Evolutionary conservation across 2,797 vertebrate genomes (phyloP), one percentile per base, ranked within the genome.

Genomic region (Hipposideros larvatus): DNA sequence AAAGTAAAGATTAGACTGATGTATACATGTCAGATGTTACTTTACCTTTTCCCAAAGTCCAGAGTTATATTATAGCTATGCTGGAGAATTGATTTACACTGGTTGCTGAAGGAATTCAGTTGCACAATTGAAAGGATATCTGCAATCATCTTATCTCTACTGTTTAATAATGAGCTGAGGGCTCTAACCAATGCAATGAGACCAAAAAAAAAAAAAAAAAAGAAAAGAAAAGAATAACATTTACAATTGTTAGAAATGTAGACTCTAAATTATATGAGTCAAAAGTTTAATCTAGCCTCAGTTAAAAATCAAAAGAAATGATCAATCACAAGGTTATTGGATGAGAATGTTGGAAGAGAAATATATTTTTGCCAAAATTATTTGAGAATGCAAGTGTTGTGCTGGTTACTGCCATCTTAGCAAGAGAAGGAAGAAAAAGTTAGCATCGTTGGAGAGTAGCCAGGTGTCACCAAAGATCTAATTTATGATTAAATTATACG

Each of bases 391-490:
- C 70, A 79, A 70, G 21, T 26, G 71, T 80, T 73, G 21, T 92
- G 84, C 48, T 86, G 18, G 46, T 57, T 94, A 31, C 51, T 24
- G 57, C 46, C 65, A 10, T 82, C 24, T 73, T 34, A 66, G 48
- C n/a, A 87, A 70, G 66, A 92, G 77, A 82, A 90, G 79, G 91
- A 96, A 88, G 88, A 53, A 91, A 86, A 79, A 7, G 66, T 71
- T 51, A 48, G 61, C 3, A 14, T 8, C 82, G 37, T 13, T 61
- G 96, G 90, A 74, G 34, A 79, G 18, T 3, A 66, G 85, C 92
- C 95, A 90, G 63, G 14, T 78, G 46, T 86, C 82, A 85, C 73
- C 73, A 61, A 73, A 95, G 95, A 96, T 95, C 80, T 92, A 31
- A 70, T 79, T 65, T 70, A 77, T n/a, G 78, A 95, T 88, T 92